phyloP scores from a whole-genome alignment of 2,113 vertebrate species.

The Pedetes capensis region DNA sequence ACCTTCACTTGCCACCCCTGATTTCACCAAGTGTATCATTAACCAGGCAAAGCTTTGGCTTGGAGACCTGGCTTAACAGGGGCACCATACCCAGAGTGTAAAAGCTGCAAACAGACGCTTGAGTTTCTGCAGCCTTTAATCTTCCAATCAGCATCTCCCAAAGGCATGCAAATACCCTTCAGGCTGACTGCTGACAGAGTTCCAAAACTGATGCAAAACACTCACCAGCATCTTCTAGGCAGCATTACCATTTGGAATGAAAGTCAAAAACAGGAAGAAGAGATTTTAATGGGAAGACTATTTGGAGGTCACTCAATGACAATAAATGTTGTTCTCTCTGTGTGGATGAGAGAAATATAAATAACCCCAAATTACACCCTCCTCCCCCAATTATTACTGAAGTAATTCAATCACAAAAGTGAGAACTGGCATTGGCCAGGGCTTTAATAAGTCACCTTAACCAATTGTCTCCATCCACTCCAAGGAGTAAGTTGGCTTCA shows the following conservation, averaged over 20 bases:
- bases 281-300: conserved; percentile 41
- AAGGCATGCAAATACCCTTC: conserved; percentile 28
- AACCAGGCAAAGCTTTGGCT: conserved; percentile 19
- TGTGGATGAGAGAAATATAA: neutral
- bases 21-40: conserved; percentile 23
- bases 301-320: conserved; percentile 51
- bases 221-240: conserved; percentile 37
- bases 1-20: conserved; percentile 20
- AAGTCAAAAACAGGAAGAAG: conserved; percentile 46
- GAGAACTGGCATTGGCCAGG: neutral
- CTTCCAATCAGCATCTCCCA: conserved; percentile 49
- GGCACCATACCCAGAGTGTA: neutral
- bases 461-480: neutral
- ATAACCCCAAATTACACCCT: neutral
- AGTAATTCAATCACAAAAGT: conserved; percentile 29
- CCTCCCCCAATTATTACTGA: neutral
- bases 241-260: neutral
- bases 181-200: neutral
- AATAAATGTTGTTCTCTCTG: conserved; percentile 2
- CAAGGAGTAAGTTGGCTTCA: conserved; percentile 3
- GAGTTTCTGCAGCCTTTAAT: conserved; percentile 5
- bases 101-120: neutral
- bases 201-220: conserved; percentile 20
- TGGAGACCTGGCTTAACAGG: conserved; percentile 17
- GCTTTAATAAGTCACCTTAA: neutral